Evolutionary conservation across 2,113 vertebrate species (phyloP).

Genomic region (Onychostoma macrolepis): DNA sequence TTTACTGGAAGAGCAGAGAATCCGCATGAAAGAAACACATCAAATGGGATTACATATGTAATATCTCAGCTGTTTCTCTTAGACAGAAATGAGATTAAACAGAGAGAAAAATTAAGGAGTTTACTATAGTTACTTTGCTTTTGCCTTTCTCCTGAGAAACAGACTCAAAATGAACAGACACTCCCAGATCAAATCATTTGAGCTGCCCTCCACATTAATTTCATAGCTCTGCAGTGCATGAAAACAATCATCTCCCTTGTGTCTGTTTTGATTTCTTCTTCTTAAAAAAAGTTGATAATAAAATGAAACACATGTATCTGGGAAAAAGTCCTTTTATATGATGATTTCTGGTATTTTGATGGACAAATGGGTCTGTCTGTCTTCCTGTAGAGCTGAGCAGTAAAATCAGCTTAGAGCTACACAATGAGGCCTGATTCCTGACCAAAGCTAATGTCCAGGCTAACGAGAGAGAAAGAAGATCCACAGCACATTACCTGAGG

Average conservation of each 20-base stretch:
- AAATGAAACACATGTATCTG: too few species aligned
- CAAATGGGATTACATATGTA: not conserved
- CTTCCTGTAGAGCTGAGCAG: too few species aligned
- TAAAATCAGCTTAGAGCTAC: too few species aligned
- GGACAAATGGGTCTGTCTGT: too few species aligned
- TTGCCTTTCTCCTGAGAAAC: not conserved
- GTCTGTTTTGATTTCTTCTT: not conserved
- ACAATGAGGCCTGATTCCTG: not conserved
- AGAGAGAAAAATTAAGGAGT: not conserved
- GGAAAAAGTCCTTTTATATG: too few species aligned
- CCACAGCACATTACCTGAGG: constrained; percentile 54
- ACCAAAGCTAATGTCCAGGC: not conserved
- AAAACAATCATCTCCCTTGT: not conserved
- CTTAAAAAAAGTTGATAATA: not conserved
- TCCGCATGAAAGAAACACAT: not conserved
- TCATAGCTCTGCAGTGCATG: not conserved
- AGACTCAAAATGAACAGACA: not conserved
- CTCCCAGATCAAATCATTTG: not conserved
- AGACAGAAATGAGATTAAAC: not conserved
- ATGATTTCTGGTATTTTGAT: too few species aligned
- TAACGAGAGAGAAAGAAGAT: not conserved
- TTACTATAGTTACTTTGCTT: not conserved
- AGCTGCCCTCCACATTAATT: not conserved
- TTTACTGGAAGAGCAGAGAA: not conserved
- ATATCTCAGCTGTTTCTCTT: not conserved